Conservation (phyloP, 2,797 vertebrate species). For the Enteromius argenteus region DNA sequence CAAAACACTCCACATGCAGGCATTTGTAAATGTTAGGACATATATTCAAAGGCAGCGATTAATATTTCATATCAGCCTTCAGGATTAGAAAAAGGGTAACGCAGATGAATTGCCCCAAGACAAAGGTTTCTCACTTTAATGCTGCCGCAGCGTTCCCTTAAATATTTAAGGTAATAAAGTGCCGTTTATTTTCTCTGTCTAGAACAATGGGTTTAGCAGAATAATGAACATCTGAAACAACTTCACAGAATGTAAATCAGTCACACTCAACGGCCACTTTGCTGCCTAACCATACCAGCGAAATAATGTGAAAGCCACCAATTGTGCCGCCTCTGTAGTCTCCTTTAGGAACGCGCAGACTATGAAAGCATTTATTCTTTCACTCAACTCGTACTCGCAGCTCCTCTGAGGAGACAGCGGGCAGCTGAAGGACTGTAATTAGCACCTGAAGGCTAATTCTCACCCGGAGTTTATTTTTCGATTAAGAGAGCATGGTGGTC, state of each 20-base stretch:
- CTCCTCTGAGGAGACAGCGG: conserved; percentile 47
- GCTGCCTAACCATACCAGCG: conserved; percentile 30
- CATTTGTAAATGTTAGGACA: conserved; percentile 35
- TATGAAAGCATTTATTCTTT: conserved; percentile 47
- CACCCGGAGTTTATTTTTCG: conserved; percentile 56
- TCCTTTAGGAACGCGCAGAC: conserved; percentile 9
- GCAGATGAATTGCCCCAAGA: conserved; percentile 26
- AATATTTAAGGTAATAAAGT: conserved; percentile 42
- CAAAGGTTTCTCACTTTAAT: conserved; percentile 39
- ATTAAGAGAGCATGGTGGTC: conserved; percentile 53
- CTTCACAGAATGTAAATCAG: conserved; percentile 40
- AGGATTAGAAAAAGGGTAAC: conserved; percentile 21
- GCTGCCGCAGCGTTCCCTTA: background rate
- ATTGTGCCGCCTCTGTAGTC: conserved; percentile 39
- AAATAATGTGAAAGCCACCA: conserved; percentile 32
- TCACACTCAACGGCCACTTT: conserved; percentile 40
- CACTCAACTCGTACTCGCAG: conserved; percentile 40
- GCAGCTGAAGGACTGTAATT: conserved; percentile 58
- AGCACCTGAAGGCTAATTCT: conserved; percentile 57
- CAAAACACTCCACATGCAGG: conserved; percentile 55
- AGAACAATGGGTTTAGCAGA: conserved; percentile 6
- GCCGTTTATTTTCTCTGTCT: conserved; percentile 23
- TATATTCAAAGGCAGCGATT: conserved; percentile 30
- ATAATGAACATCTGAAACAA: conserved; percentile 27
- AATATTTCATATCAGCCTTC: conserved; percentile 28